Evolutionary conservation across 2,797 vertebrate genomes (phyloP), one percentile per base, ranked within the genome.

Genomic region (Corythornis leucogaster): DNA sequence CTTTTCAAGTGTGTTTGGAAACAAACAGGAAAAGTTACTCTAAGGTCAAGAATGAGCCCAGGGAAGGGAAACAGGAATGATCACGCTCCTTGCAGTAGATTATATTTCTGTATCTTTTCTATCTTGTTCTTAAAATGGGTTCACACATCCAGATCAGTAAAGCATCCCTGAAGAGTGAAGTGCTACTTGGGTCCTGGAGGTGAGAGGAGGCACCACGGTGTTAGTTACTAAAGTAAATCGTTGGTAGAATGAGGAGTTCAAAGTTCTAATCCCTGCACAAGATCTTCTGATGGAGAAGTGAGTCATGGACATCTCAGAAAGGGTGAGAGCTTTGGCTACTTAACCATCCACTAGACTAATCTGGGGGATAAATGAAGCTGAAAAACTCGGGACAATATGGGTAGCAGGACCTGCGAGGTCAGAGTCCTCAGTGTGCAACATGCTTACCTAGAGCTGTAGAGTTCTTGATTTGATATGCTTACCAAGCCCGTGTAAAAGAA

Each of bases 1-100:
- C 92, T 92, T 94, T 84, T 84, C 81, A 80, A 94, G 62, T 67
- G 45, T 88, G 92, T 93, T 93, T 93, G 89, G 92, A 95, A 97
- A 96, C 87, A 95, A 95, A 95, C 42, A 90, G 82, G 67, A 83
- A 55, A 81, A 89, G 89, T 92, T 94, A 85, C 77, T 91, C 87
- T 70, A 33, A 90, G 90, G 91, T 90, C 93, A 92, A 90, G 89
- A 94, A 90, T 66, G 87, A 93, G 79, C 33, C 63, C 61, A 80
- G 67, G 42, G 81, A 95, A 92, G 70, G 4, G 12, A 92, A 94
- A 57, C 45, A 55, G 91, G 54, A 86, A 89, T 45, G 43, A 68
- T 80, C 70, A 15, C 15, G 33, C 74, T 83, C 50, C 31, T 19
- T 57, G 25, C 31, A 18, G 51, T 3, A 53, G 31, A 48, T 55